Conservation (phyloP, 2,888 invertebrate genomes). For the Agonopterix subpropinquella region DNA sequence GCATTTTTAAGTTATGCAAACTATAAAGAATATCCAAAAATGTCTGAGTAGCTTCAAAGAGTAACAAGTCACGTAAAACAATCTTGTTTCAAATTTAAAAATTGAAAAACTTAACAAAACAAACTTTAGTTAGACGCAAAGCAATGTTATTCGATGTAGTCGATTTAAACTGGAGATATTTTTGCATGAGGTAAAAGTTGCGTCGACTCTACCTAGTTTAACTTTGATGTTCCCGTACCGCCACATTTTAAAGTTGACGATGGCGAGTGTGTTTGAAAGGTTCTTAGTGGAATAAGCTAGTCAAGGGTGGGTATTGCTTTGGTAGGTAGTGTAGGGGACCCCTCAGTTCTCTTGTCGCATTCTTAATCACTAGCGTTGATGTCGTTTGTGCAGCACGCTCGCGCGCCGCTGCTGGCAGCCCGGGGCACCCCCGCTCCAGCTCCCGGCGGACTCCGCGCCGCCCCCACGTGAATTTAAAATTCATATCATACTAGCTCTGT, state of each 20-base stretch:
- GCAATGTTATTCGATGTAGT: no score
- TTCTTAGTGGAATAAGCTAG: not conserved
- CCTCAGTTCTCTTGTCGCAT: conserved; percentile 36
- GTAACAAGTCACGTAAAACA: no score
- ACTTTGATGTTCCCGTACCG: not conserved
- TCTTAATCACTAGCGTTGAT: conserved; percentile 44
- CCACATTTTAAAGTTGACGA: not conserved
- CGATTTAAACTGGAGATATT: no score
- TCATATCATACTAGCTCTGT: conserved; percentile 34
- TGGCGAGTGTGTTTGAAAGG: conserved; percentile 2
- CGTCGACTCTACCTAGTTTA: not conserved
- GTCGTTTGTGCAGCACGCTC: conserved; percentile 29
- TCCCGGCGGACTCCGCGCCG: conserved; percentile 7
- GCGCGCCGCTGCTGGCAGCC: conserved; percentile 25
- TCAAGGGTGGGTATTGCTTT: no score
- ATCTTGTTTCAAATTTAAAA: no score
- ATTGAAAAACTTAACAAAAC: no score
- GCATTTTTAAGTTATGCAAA: no score
- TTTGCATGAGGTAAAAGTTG: no score
- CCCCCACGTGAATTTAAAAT: conserved; percentile 41
- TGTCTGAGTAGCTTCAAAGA: no score
- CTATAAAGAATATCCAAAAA: no score
- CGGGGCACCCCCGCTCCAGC: conserved; percentile 6
- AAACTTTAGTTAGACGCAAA: no score
- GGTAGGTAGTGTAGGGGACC: conserved; percentile 8